Percentiles rank a stretch among this genome's conserved stretches.
These are phyloP conservation scores for Mus caroli DNA, from an alignment of 2,797 vertebrate genomes.

Conservation along the genomic window DNA sequence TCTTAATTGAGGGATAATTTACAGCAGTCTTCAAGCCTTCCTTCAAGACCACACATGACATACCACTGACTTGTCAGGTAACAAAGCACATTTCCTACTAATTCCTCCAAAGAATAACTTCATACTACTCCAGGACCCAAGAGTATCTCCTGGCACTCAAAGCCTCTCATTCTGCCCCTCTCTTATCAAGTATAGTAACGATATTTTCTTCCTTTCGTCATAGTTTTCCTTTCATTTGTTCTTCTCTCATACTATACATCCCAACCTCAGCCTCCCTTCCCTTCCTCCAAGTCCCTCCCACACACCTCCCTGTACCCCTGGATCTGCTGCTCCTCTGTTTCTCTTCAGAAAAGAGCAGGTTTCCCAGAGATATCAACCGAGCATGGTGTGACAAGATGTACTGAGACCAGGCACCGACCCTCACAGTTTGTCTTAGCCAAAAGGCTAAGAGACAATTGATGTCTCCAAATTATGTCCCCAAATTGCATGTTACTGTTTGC, in stretches of 20 bases:
- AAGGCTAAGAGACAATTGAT: background rate
- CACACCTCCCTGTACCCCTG: background rate
- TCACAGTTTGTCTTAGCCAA: background rate
- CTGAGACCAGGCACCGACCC: background rate
- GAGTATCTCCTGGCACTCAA: background rate
- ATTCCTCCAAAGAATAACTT: background rate
- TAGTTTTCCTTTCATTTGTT: background rate
- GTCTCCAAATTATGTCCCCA: background rate
- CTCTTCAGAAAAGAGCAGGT: background rate
- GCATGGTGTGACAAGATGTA: background rate
- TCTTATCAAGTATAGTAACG: background rate
- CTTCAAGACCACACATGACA: background rate
- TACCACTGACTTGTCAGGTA: background rate
- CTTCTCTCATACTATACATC: background rate
- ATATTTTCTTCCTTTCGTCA: constrained; percentile 28
- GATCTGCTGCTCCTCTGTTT: background rate
- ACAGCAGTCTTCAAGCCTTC: background rate
- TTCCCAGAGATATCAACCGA: background rate
- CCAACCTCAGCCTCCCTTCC: background rate
- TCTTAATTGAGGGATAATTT: constrained; percentile 31
- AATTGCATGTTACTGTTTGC: background rate
- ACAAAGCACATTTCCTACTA: background rate
- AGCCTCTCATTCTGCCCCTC: background rate
- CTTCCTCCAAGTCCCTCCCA: background rate
- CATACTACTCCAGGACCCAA: background rate